Base-by-base conservation (phyloP, 2,797 vertebrate species). In the Euphonia xanthogaster region DNA sequence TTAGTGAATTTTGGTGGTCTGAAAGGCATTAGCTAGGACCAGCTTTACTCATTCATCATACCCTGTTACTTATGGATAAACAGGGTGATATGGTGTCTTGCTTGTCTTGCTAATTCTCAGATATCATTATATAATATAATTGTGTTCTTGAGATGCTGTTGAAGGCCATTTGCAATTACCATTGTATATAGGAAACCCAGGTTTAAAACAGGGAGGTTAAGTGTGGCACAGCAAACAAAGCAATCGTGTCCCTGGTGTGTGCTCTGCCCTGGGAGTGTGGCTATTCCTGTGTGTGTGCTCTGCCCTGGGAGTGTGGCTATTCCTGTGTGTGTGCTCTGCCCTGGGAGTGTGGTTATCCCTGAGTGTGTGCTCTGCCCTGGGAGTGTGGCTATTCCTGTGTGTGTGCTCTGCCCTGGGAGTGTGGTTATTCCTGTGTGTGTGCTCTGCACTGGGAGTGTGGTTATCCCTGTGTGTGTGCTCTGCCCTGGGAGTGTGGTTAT, bases 1-100 rank as follows among this genome's bases (percentile, higher is more conserved):
- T 96, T 95, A 96, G 71, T 75, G 78, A 81, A 70, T 93, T 92
- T 94, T 88, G 62, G 81, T 91, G 84, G 85, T 94, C 87, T 86
- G 75, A 91, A 94, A 92, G 54, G 44, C 73, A 86, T 93, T 96
- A 94, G 65, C 81, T 74, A 48, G 72, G 84, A 94, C 81, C 40
- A 66, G 50, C n/a, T 94, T 94, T 94, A 92, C 72, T 94, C 82
- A 92, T 96, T 96, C 70, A 77, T 92, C 79, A 76, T 85, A 37
- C 22, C 11, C 37, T 58, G 51, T 88, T 91, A 73, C 42, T 62
- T 91, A 80, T 12, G 31, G 62, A 81, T 86, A 91, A 94, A 83
- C 51, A 96, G 94, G 81, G 42, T 90, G 76, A 74, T 94, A 58
- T 0, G 1, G 39, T 24, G 39, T 58, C 74, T 93, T 76, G 53